phyloP scores from a whole-genome alignment of 1,140 invertebrate species.

The Drosophila nasuta region DNA sequence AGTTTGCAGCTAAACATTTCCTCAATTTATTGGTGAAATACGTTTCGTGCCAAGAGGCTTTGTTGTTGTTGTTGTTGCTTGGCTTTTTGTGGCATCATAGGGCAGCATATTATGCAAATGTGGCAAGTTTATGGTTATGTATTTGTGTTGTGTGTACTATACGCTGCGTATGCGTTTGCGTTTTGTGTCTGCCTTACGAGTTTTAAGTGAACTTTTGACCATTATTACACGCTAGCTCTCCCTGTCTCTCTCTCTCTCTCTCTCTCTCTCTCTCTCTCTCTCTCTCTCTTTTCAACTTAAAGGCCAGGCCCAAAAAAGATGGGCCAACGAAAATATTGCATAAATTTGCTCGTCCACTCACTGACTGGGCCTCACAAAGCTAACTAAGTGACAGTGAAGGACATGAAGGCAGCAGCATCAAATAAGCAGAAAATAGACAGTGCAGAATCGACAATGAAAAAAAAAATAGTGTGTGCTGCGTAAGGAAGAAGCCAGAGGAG shows the following conservation, averaged over 20 bases:
- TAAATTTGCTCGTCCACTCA: slow-evolving; percentile 53
- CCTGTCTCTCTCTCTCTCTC: too few species aligned
- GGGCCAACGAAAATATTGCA: slow-evolving; percentile 52
- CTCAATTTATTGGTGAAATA: slow-evolving; percentile 80
- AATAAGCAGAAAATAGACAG: slow-evolving; percentile 53
- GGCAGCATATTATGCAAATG: slow-evolving; percentile 76
- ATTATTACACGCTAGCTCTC: slow-evolving; percentile 44
- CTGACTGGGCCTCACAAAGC: slow-evolving; percentile 18
- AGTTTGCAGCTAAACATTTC: slow-evolving; percentile 62
- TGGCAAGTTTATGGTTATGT: slow-evolving; percentile 72
- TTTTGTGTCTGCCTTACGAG: slow-evolving; percentile 46
- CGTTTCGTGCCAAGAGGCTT: slow-evolving; percentile 67
- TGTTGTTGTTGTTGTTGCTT: slow-evolving; percentile 34
- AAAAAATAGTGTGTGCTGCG: not conserved
- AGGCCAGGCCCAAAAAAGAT: slow-evolving; percentile 7
- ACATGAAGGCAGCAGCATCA: slow-evolving; percentile 29
- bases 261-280: too few species aligned
- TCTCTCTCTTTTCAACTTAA: too few species aligned
- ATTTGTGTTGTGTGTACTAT: slow-evolving; percentile 36
- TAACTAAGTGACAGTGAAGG: slow-evolving; percentile 58
- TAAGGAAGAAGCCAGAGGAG: not conserved
- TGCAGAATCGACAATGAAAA: slow-evolving; percentile 3
- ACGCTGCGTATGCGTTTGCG: slow-evolving; percentile 42
- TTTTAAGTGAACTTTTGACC: slow-evolving; percentile 68
- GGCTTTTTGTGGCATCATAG: slow-evolving; percentile 65